Evolutionary conservation across 2,797 vertebrate species (phyloP).

Genomic region (Remorina albescens): DNA sequence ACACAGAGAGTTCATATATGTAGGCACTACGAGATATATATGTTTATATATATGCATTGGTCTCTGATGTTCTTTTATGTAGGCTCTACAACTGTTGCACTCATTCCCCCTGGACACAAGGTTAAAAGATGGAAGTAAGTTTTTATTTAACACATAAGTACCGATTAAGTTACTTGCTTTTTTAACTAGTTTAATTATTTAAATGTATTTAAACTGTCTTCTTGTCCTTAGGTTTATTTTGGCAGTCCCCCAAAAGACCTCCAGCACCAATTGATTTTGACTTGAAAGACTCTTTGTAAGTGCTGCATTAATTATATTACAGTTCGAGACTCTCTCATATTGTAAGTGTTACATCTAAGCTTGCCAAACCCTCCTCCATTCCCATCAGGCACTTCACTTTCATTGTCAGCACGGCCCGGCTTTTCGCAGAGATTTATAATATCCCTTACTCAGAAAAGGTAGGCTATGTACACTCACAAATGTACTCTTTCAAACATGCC

Average conservation of each 20-base stretch:
- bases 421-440: conserved; percentile 91
- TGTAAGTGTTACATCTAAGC: conserved; percentile 8
- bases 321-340: not conserved
- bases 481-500: not conserved
- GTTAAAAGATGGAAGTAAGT: conserved; percentile 99
- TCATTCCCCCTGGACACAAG: conserved; percentile 96
- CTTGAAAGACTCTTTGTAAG: conserved; percentile 93
- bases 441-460: conserved; percentile 92
- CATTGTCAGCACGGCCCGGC: conserved; percentile 90
- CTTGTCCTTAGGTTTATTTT: conserved; percentile 92
- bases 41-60: too few relatives aligned
- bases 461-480: not conserved
- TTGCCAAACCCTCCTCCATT: conserved; percentile 22
- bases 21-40: not conserved
- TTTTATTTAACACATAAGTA: not conserved
- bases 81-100: conserved; percentile 97
- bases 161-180: not conserved
- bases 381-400: conserved; percentile 91
- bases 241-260: conserved; percentile 98
- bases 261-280: conserved; percentile 95
- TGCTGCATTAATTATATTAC: conserved; percentile 45
- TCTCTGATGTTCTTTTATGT: conserved; percentile 18
- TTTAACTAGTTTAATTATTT: not conserved
- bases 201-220: conserved; percentile 18
- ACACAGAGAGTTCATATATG: not conserved